A percentile compares a stretch with the other conserved stretches of the same genome.
phyloP scores from a whole-genome alignment of 2,113 vertebrate genomes.

The Ailurus styani region DNA sequence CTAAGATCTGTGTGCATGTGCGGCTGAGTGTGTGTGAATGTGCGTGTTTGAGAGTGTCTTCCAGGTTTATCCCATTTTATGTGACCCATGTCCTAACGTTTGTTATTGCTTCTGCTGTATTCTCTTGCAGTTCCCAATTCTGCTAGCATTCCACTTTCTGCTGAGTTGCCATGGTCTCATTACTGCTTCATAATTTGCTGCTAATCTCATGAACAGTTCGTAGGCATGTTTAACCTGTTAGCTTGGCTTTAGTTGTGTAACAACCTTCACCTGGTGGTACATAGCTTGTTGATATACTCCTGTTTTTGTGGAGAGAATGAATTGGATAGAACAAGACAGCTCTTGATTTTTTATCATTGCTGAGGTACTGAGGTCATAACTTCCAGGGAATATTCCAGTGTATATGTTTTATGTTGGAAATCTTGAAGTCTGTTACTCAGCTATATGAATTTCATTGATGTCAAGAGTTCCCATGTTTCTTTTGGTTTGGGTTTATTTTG shows the following conservation, averaged over 20 bases:
- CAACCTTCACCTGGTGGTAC: background rate
- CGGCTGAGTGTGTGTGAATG: background rate
- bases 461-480: background rate
- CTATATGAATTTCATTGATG: background rate
- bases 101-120: background rate
- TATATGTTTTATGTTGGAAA: background rate
- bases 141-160: fast-evolving
- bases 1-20: background rate
- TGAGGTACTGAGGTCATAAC: no score
- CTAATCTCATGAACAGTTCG: background rate
- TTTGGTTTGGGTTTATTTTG: conserved; percentile 14
- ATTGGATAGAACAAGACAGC: background rate
- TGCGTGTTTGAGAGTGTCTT: background rate
- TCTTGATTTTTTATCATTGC: background rate
- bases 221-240: background rate
- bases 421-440: background rate
- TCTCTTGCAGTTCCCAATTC: background rate
- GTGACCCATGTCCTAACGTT: background rate
- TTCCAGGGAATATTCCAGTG: background rate
- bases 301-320: no score
- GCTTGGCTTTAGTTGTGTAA: background rate
- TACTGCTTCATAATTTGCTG: background rate
- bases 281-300: background rate
- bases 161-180: background rate
- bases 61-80: background rate